These are phyloP conservation scores for Stenolophus ochropezus DNA, from an alignment of 2,888 invertebrate genomes.

Conservation along the genomic window DNA sequence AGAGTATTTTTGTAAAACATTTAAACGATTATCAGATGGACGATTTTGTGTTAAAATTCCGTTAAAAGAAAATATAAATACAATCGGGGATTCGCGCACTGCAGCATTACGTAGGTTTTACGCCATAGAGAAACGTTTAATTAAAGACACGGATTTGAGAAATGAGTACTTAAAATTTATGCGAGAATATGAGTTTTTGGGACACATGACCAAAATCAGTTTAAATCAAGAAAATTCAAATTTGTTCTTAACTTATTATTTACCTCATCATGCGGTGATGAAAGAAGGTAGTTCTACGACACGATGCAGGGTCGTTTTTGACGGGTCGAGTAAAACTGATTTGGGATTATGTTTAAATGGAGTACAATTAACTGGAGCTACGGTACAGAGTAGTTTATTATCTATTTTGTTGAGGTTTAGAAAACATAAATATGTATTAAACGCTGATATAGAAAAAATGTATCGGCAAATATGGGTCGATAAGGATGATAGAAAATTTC, in stretches of 20 bases:
- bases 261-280: slow-evolving; percentile 64
- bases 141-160: no score
- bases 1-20: no score
- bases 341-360: slow-evolving; percentile 63
- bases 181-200: slow-evolving; percentile 57
- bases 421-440: slow-evolving; percentile 62
- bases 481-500: slow-evolving; percentile 61
- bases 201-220: slow-evolving; percentile 60
- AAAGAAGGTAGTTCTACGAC: slow-evolving; percentile 62
- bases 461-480: slow-evolving; percentile 64
- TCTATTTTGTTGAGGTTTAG: slow-evolving; percentile 64
- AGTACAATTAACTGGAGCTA: slow-evolving; percentile 63
- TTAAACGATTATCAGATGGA: no score
- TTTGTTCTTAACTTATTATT: slow-evolving; percentile 55
- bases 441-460: slow-evolving; percentile 65
- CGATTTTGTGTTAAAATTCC: neutral
- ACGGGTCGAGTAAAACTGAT: slow-evolving; percentile 62
- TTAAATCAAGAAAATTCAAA: neutral
- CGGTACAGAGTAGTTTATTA: slow-evolving; percentile 63
- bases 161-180: slow-evolving; percentile 61
- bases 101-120: slow-evolving; percentile 46
- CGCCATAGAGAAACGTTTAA: neutral
- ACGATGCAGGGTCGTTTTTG: slow-evolving; percentile 64
- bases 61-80: neutral
- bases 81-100: neutral